Base-by-base conservation (phyloP, 2,888 invertebrate genomes). In the Cylloceria caligata region DNA sequence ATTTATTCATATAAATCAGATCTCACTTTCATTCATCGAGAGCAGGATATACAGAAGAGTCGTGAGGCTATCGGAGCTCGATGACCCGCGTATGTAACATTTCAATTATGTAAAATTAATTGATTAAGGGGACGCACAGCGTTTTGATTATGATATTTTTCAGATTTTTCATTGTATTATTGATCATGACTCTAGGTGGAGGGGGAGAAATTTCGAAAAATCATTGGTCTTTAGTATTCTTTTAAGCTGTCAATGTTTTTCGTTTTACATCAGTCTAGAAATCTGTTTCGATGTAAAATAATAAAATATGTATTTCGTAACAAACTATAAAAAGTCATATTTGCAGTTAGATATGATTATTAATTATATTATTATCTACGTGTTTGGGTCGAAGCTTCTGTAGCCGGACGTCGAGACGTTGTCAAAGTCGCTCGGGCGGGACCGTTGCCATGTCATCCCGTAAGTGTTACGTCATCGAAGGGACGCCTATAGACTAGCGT, bases 1-100 rank as follows among this genome's bases (percentile, higher is more conserved):
- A 72, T 75, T 86, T 86, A 85, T 86, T 86, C 87, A 7, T 7
- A 86, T 86, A 85, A 85, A 88, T 88, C 85, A 85, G 84, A 83
- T 81, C 83, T 86, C 84, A 87, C 86, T 88, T 88, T 87, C 86
- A 85, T 86, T 86, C 84, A 67, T 42, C 11, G 27, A 11, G 11
- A 47, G 42, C 45, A 21, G 55, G 39, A 45, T 42, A 16, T 19
- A 39, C 19, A 2, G 3, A 42, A 34, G 7, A 24, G 21, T 64
- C 24, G 0, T 34, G 19, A n/a, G 16, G 5, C 21, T 13, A n/a
- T n/a, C n/a, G 30, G 30, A n/a, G 55, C 57, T 57, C 57, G 57
- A 34, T 57, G 57, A 34, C 34, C 57, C 34, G 57, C 3, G 30
- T 34, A 57, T 27, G 27, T 55, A 4, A 0, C 6, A n/a, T 13